Evolutionary conservation across 1,140 invertebrate genomes (phyloP).

Genomic region (Drosophila murphyi): DNA sequence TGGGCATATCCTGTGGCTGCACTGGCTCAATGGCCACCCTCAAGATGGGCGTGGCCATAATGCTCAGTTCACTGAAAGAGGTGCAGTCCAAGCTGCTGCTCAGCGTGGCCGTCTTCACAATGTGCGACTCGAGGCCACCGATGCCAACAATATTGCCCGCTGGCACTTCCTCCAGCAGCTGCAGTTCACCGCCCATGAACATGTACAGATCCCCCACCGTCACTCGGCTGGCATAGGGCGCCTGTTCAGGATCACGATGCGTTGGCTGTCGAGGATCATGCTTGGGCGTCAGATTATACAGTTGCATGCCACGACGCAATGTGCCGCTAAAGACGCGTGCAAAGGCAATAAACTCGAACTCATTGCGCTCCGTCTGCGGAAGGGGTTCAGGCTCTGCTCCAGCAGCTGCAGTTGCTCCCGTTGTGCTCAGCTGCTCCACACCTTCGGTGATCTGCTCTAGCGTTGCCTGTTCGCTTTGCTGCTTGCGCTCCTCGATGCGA

Average conservation of each 20-base stretch:
- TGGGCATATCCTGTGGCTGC: slow-evolving; percentile 91
- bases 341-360: slow-evolving; percentile 95
- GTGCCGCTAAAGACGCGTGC: slow-evolving; percentile 96
- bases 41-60: slow-evolving; percentile 94
- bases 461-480: slow-evolving; percentile 85
- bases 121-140: slow-evolving; percentile 93
- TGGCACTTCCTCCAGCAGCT: slow-evolving; percentile 91
- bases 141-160: slow-evolving; percentile 97
- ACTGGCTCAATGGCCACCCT: slow-evolving; percentile 97
- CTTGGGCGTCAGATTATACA: slow-evolving; percentile 95
- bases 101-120: slow-evolving; percentile 96
- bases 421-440: slow-evolving; percentile 77
- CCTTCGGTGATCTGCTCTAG: slow-evolving; percentile 85
- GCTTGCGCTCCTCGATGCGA: slow-evolving; percentile 86
- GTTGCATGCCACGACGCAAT: slow-evolving; percentile 90
- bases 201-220: slow-evolving; percentile 92
- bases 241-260: slow-evolving; percentile 60
- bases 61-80: slow-evolving; percentile 93
- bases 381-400: slow-evolving; percentile 40
- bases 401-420: slow-evolving; percentile 44
- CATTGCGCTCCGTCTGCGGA: slow-evolving; percentile 68
- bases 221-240: slow-evolving; percentile 86
- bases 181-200: slow-evolving; percentile 97
- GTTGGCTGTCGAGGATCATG: slow-evolving; percentile 90
- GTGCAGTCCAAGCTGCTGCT: slow-evolving; percentile 93